Conservation (phyloP, 2,113 vertebrate genomes). For the Speoplatyrhinus poulsoni region DNA sequence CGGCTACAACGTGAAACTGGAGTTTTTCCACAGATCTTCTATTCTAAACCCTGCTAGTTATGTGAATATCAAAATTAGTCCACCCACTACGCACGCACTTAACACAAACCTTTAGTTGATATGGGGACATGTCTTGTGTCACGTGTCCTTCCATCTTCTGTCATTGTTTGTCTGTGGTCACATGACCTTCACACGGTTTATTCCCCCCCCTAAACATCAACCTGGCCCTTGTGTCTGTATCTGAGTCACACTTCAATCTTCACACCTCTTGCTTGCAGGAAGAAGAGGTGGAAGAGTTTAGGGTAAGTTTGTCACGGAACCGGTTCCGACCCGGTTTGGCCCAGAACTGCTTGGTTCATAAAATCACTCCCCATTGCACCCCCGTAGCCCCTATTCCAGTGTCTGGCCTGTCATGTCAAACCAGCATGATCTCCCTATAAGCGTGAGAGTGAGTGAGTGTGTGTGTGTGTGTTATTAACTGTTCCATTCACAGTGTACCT, state of each 20-base stretch:
- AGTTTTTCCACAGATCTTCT: too few species aligned
- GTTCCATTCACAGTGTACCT: slow-evolving; percentile 48
- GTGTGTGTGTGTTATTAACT: slow-evolving; percentile 57
- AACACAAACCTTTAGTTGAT: slow-evolving; percentile 24
- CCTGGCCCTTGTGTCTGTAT: slow-evolving; percentile 81
- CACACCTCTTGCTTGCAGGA: slow-evolving; percentile 97
- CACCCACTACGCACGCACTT: slow-evolving; percentile 3
- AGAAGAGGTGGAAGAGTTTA: slow-evolving; percentile 99
- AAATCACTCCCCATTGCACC: slow-evolving; percentile 36
- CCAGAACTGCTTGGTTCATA: slow-evolving; percentile 32
- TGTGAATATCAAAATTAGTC: too few species aligned
- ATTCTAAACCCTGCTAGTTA: too few species aligned
- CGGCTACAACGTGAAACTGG: too few species aligned
- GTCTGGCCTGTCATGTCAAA: slow-evolving; percentile 30
- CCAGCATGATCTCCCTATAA: slow-evolving; percentile 48
- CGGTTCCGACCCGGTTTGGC: slow-evolving; percentile 30
- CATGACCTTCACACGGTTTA: slow-evolving; percentile 64
- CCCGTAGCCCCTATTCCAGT: background rate
- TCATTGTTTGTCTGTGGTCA: slow-evolving; percentile 64
- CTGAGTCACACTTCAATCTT: slow-evolving; percentile 93
- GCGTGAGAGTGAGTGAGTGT: slow-evolving; percentile 5
- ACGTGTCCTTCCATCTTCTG: slow-evolving; percentile 51
- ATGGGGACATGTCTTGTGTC: slow-evolving; percentile 59
- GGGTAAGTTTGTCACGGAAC: slow-evolving; percentile 88
- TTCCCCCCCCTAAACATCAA: slow-evolving; percentile 62